Base-by-base conservation (phyloP, 2,797 vertebrate species). In the Diplodus sargus region DNA sequence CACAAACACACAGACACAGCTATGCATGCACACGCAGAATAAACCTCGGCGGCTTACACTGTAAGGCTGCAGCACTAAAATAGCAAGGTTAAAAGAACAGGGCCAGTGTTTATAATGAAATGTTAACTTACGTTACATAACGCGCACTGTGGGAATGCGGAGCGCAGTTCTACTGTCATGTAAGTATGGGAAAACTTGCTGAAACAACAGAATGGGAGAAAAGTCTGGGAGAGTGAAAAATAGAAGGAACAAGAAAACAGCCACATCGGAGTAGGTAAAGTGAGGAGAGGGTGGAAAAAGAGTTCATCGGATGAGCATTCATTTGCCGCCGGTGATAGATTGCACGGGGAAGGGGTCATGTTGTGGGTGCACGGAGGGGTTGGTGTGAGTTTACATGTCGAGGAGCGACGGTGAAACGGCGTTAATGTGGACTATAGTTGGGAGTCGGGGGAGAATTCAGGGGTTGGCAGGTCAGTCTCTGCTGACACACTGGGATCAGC, bases 401-500 rank as follows among this genome's bases (percentile, higher is more conserved):
- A 77, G 77, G 79, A 64, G 82, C 69, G 83, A 81, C 67, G 83
- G 81, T 72, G 78, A 86, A 89, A 82, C 85, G 74, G 84, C 74
- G 79, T 89, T 90, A 89, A 88, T 89, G 87, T 83, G 84, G 80
- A 90, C 90, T 86, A 76, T 75, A 86, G 85, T 67, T 81, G 88
- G 87, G 85, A 91, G 90, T 88, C 77, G 4, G 80, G 85, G 85
- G 88, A 89, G 73, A 89, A 90, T 85, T 90, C 73, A 67, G 56
- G 80, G 93, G 89, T 87, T 90, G 90, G 88, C 90, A 88, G 93
- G 91, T 94, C 90, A 91, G 88, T 92, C 87, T 93, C 83, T 70
- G 90, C 92, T 94, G 95, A 95, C 94, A 95, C 93, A 93, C 93
- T 87, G 88, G 93, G 93, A 94, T 95, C 94, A 95, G 92, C 83